These are phyloP conservation scores for Chauna torquata DNA, from an alignment of 2,113 vertebrate species.

Conservation along the genomic window DNA sequence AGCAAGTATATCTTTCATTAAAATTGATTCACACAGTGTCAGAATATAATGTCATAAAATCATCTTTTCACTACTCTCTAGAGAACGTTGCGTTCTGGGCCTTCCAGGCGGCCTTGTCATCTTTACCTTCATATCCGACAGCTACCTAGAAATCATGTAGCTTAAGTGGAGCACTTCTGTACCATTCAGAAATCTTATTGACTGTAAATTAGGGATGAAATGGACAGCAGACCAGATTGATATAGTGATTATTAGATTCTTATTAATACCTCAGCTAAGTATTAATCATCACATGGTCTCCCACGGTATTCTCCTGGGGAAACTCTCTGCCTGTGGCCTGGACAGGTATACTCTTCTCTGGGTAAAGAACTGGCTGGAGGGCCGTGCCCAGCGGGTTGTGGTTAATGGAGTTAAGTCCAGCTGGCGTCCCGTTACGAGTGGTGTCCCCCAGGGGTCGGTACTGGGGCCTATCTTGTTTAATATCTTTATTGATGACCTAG, in stretches of 20 bases:
- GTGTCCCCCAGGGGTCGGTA: too few relatives aligned
- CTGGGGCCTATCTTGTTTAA: too few relatives aligned
- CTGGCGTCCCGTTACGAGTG: too few relatives aligned
- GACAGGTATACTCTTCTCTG: too few relatives aligned
- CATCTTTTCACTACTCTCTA: slow-evolving; percentile 27
- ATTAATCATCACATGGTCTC: too few relatives aligned
- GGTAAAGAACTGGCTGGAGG: too few relatives aligned
- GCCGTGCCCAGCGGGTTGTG: too few relatives aligned
- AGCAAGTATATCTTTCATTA: slow-evolving; percentile 36
- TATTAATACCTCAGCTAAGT: background rate
- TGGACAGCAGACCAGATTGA: background rate
- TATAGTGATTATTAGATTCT: background rate
- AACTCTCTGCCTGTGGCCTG: too few relatives aligned
- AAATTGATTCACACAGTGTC: slow-evolving; percentile 40
- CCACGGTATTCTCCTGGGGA: too few relatives aligned
- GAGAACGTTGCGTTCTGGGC: background rate
- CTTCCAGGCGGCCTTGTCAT: background rate
- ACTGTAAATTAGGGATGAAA: slow-evolving; percentile 24
- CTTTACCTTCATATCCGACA: background rate
- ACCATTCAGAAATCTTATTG: slow-evolving; percentile 6
- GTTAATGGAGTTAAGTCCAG: too few relatives aligned
- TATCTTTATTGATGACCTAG: too few relatives aligned
- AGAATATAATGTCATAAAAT: slow-evolving; percentile 41
- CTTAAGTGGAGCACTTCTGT: background rate
- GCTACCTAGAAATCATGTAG: background rate